Evolutionary conservation across 2,888 invertebrate species (phyloP).

Genomic region (Argynnis bischoffii): DNA sequence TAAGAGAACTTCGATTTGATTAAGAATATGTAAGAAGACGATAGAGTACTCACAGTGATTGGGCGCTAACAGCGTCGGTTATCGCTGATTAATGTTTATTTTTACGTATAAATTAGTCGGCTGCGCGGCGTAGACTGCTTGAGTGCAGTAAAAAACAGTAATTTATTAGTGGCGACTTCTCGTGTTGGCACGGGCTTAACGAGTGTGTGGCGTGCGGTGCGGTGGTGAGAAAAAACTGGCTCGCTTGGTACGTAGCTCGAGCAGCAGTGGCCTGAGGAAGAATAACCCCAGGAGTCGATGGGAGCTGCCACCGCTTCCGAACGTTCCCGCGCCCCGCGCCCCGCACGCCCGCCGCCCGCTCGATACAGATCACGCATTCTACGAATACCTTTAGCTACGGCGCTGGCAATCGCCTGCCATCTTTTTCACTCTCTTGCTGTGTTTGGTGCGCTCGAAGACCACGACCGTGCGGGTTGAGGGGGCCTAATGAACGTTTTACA

Average conservation of each 20-base stretch:
- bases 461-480: slow-evolving; percentile 68
- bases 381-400: slow-evolving; percentile 79
- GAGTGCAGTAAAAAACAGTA: slow-evolving; percentile 81
- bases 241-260: slow-evolving; percentile 79
- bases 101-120: slow-evolving; percentile 79
- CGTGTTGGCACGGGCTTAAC: slow-evolving; percentile 84
- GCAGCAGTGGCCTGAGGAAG: slow-evolving; percentile 83
- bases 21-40: slow-evolving; percentile 59
- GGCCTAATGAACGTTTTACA: slow-evolving; percentile 78
- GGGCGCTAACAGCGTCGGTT: slow-evolving; percentile 74
- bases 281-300: slow-evolving; percentile 83
- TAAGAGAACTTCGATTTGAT: slow-evolving; percentile 64
- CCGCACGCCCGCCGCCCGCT: slow-evolving; percentile 56
- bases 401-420: slow-evolving; percentile 69
- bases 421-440: slow-evolving; percentile 72
- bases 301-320: slow-evolving; percentile 83
- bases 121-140: slow-evolving; percentile 81
- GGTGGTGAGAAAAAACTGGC: slow-evolving; percentile 85
- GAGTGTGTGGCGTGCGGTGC: slow-evolving; percentile 83
- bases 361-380: slow-evolving; percentile 83
- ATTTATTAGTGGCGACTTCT: slow-evolving; percentile 85
- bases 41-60: slow-evolving; percentile 77
- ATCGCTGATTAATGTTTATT: slow-evolving; percentile 78
- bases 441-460: slow-evolving; percentile 64
- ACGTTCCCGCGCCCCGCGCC: slow-evolving; percentile 74